A percentile compares a stretch with the other conserved stretches of the same genome.
These are phyloP conservation scores for Microhierax caerulescens DNA, from an alignment of 2,797 vertebrate genomes.

Conservation along the genomic window DNA sequence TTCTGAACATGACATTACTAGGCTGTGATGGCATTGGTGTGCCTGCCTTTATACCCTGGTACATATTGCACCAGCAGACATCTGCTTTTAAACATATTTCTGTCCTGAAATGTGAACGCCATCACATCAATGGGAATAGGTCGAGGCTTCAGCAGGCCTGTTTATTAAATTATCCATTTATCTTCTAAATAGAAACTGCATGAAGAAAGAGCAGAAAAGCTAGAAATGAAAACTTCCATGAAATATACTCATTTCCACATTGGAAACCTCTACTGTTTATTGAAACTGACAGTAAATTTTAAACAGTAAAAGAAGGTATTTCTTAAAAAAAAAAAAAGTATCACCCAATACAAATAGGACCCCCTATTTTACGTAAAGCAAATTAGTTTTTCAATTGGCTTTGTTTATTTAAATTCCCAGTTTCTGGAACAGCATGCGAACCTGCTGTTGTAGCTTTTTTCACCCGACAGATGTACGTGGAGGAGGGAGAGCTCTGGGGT, in stretches of 20 bases:
- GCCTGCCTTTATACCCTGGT: neutral
- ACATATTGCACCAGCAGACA: neutral
- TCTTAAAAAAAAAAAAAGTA: constrained; percentile 48
- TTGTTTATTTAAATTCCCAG: constrained; percentile 14
- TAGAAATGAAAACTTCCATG: neutral
- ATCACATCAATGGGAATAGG: neutral
- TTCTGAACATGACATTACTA: neutral
- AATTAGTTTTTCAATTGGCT: constrained; percentile 5
- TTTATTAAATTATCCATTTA: neutral
- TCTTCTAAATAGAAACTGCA: neutral
- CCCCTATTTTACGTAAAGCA: neutral
- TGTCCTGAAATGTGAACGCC: neutral
- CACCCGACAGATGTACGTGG: neutral
- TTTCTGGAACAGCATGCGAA: constrained; percentile 9
- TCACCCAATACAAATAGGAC: constrained; percentile 25
- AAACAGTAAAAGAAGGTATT: constrained; percentile 36
- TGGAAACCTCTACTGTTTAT: constrained; percentile 51
- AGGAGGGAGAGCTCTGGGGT: neutral
- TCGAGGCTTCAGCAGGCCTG: neutral
- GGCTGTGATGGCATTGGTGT: neutral
- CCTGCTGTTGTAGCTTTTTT: neutral
- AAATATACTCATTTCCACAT: neutral
- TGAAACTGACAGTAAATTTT: constrained; percentile 43
- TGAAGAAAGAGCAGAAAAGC: neutral
- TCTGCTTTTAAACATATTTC: neutral